These are phyloP conservation scores for Hydrocynus forskahlii DNA, from an alignment of 2,797 vertebrate genomes.

Conservation along the genomic window DNA sequence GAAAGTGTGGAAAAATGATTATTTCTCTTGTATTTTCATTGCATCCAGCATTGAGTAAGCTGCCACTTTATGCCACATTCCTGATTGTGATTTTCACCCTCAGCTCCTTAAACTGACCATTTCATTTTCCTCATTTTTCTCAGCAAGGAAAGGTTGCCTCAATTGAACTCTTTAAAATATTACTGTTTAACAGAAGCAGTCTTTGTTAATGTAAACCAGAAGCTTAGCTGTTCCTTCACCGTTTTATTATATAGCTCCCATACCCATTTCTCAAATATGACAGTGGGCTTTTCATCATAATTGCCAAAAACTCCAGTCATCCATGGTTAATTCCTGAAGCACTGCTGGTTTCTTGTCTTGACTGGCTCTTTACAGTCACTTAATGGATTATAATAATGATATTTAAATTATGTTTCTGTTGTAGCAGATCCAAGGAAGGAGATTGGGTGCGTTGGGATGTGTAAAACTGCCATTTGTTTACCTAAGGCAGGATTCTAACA, in stretches of 20 bases:
- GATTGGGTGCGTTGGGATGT: conserved; percentile 45
- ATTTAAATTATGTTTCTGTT: conserved; percentile 37
- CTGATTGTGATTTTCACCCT: background rate
- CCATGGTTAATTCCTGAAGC: conserved; percentile 32
- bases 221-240: conserved; percentile 22
- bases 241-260: conserved; percentile 13
- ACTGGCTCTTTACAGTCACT: conserved; percentile 43
- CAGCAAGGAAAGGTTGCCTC: background rate
- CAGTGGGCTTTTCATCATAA: conserved; percentile 33
- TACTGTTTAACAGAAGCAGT: conserved; percentile 6
- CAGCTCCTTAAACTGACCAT: background rate
- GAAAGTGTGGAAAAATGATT: too few relatives aligned
- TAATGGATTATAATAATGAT: conserved; percentile 45
- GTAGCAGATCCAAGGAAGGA: conserved; percentile 36
- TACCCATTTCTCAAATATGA: conserved; percentile 27
- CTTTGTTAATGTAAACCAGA: conserved; percentile 33
- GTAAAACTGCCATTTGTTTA: conserved; percentile 46
- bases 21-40: background rate
- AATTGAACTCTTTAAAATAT: background rate
- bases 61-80: background rate
- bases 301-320: background rate
- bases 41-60: background rate
- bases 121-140: conserved; percentile 4
- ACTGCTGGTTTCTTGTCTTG: conserved; percentile 29
- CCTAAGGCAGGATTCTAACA: conserved; percentile 40